Conservation (phyloP, 2,113 vertebrate genomes). For the Turnix velox region DNA sequence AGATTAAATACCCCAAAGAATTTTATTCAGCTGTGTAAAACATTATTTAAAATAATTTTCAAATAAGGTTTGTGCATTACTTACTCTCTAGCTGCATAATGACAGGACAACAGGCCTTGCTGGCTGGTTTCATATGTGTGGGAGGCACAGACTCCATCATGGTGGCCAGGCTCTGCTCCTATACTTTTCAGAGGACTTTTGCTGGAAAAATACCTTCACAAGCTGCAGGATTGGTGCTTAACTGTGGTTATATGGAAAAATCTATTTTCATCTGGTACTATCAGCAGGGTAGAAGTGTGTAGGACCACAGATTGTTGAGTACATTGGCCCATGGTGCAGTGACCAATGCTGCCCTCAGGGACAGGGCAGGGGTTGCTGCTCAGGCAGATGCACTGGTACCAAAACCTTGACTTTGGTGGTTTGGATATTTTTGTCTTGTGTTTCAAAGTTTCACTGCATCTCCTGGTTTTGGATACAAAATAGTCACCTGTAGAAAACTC, state of each 20-base stretch:
- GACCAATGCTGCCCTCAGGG: neutral
- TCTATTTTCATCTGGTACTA: neutral
- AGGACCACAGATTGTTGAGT: neutral
- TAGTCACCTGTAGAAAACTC: neutral
- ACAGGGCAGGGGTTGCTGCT: neutral
- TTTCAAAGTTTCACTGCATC: neutral
- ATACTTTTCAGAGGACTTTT: neutral
- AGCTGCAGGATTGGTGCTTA: neutral
- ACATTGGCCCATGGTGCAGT: fast-evolving
- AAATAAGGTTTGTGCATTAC: neutral
- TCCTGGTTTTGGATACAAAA: neutral
- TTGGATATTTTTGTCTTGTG: neutral
- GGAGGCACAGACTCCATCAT: fast-evolving
- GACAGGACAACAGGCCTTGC: neutral
- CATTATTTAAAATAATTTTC: neutral
- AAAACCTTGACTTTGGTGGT: neutral
- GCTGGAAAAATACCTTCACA: neutral
- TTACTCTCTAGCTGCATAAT: neutral
- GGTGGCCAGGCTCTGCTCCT: neutral
- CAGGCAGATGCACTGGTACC: neutral
- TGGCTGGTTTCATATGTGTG: fast-evolving
- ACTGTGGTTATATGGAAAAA: neutral
- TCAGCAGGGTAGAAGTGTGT: neutral
- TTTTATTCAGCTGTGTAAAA: neutral
- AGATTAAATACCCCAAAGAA: neutral